Evolutionary conservation across 2,888 invertebrate genomes (phyloP).

Genomic region (Polylopha cassiicola): DNA sequence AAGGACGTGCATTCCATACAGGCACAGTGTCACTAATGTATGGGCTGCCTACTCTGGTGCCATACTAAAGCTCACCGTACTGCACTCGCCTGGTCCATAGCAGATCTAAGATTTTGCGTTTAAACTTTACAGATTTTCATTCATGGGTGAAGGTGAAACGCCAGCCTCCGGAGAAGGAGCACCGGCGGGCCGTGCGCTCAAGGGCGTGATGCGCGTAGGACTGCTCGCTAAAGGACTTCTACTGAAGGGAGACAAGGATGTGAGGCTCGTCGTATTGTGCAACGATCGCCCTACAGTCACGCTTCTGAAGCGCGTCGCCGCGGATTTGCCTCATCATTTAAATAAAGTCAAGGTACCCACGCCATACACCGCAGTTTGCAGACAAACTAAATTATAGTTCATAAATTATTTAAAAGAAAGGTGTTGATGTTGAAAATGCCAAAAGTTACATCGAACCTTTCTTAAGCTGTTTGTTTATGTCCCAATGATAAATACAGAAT

Average conservation of each 20-base stretch:
- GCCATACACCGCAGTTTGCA: not conserved
- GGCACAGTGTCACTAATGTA: too few relatives aligned
- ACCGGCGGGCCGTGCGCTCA: constrained; percentile 83
- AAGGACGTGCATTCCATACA: too few relatives aligned
- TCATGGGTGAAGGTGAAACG: constrained; percentile 55
- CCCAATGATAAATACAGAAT: too few relatives aligned
- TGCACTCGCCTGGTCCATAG: too few relatives aligned
- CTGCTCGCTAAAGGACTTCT: constrained; percentile 86
- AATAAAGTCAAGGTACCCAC: constrained; percentile 72
- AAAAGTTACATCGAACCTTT: too few relatives aligned
- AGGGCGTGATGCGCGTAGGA: constrained; percentile 98
- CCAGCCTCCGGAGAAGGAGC: constrained; percentile 58
- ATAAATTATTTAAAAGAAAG: too few relatives aligned
- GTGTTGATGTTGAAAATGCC: too few relatives aligned
- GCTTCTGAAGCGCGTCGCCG: constrained; percentile 90
- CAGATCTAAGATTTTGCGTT: not conserved
- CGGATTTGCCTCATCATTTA: constrained; percentile 88
- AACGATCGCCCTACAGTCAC: constrained; percentile 94
- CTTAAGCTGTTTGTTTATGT: too few relatives aligned
- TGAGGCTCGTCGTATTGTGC: constrained; percentile 95
- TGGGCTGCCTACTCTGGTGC: too few relatives aligned
- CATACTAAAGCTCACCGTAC: too few relatives aligned
- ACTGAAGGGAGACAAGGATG: constrained; percentile 91
- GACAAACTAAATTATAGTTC: too few relatives aligned
- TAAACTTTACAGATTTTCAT: constrained; percentile 52